Evolutionary conservation across 2,888 invertebrate species (phyloP).

Genomic region (Odontocerum albicorne): DNA sequence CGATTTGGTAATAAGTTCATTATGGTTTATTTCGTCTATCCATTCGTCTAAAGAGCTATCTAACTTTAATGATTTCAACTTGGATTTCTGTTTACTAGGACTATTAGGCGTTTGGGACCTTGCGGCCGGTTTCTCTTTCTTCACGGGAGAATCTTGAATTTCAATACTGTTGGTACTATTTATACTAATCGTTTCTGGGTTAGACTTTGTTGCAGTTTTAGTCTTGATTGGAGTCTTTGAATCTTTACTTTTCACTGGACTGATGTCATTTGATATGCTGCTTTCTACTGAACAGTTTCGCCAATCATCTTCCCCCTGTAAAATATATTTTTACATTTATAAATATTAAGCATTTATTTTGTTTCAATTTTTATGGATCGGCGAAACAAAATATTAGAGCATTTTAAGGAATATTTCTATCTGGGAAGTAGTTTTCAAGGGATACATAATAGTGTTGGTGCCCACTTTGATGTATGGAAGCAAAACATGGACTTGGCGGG

Average conservation of each 20-base stretch:
- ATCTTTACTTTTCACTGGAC: constrained; percentile 2
- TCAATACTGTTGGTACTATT: constrained; percentile 6
- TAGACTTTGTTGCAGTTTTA: background rate
- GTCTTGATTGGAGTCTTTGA: background rate
- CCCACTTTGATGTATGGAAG: too few species aligned
- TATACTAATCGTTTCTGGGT: background rate
- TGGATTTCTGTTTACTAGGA: constrained; percentile 12
- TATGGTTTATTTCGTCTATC: constrained; percentile 19
- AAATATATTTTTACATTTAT: background rate
- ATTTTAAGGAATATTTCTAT: too few species aligned
- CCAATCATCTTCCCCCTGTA: constrained; percentile 17
- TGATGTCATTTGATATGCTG: constrained; percentile 8
- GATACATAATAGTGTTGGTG: too few species aligned
- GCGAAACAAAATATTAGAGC: too few species aligned
- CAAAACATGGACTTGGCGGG: too few species aligned
- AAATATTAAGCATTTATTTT: too few species aligned
- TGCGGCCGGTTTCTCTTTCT: constrained; percentile 1
- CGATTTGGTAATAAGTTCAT: constrained; percentile 6
- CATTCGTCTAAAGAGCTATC: constrained; percentile 25
- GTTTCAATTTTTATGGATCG: too few species aligned
- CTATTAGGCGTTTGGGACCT: background rate
- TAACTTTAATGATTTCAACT: constrained; percentile 28
- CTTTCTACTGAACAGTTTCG: constrained; percentile 9
- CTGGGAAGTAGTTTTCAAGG: too few species aligned
- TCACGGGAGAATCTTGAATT: background rate